phyloP scores from a whole-genome alignment of 2,113 vertebrate species.

The Acanthisitta chloris region DNA sequence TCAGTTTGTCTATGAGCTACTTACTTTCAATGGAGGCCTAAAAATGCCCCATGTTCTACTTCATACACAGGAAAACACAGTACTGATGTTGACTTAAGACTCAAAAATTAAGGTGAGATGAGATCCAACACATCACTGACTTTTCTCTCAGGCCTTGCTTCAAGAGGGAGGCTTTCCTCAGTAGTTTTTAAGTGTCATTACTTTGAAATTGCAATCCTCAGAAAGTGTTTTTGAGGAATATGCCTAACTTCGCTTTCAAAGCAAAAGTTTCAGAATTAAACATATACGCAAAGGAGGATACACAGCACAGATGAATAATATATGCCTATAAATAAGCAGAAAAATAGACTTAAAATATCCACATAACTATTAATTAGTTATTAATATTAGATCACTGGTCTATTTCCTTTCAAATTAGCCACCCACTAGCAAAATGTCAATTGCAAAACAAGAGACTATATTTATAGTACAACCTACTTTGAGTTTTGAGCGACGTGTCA shows the following conservation, averaged over 20 bases:
- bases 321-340: conserved; percentile 56
- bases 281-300: not conserved
- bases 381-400: conserved; percentile 62
- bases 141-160: not conserved
- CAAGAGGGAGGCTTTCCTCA: not conserved
- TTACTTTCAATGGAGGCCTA: not conserved
- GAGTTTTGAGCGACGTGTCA: conserved; percentile 35
- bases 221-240: not conserved
- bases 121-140: not conserved
- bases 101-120: not conserved
- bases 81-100: not conserved
- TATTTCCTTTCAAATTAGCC: conserved; percentile 69
- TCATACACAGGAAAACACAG: not conserved
- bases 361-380: conserved; percentile 65
- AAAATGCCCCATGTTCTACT: not conserved
- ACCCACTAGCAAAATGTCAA: conserved; percentile 69
- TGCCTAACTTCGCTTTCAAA: not conserved
- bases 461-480: conserved; percentile 55
- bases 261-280: conserved; percentile 8
- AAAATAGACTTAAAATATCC: conserved; percentile 56
- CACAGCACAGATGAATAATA: conserved; percentile 31
- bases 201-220: not conserved
- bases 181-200: not conserved
- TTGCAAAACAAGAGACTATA: conserved; percentile 47
- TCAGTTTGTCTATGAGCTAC: not conserved